These are phyloP conservation scores for Otolemur garnettii DNA, from an alignment of 2,113 vertebrate genomes.

Conservation along the genomic window DNA sequence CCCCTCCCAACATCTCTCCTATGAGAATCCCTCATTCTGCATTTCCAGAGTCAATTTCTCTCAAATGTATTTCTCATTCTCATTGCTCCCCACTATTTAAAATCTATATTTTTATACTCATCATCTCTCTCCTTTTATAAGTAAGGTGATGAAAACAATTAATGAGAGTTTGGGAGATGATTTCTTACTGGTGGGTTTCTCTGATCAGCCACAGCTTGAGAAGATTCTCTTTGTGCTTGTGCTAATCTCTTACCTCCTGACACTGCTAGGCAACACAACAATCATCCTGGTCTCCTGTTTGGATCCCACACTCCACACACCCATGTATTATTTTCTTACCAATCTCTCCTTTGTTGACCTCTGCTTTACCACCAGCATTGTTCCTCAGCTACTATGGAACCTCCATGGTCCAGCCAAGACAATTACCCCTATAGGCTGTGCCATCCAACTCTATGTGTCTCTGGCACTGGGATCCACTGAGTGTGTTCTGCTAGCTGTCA, in stretches of 20 bases:
- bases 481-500: constrained; percentile 69
- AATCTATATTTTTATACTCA: neutral
- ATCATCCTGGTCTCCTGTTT: constrained; percentile 72
- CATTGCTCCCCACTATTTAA: neutral
- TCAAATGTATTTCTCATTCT: neutral
- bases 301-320: constrained; percentile 61
- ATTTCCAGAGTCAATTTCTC: neutral
- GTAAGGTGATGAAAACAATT: neutral
- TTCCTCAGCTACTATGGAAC: constrained; percentile 67
- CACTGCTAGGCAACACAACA: constrained; percentile 61
- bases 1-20: too few species aligned
- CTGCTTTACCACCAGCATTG: constrained; percentile 68
- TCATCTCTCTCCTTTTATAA: neutral
- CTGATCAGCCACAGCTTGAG: constrained; percentile 59
- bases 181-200: constrained; percentile 73
- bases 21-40: neutral
- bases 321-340: constrained; percentile 74
- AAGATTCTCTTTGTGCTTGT: constrained; percentile 61
- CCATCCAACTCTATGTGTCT: constrained; percentile 67
- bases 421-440: constrained; percentile 67
- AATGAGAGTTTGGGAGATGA: constrained; percentile 33
- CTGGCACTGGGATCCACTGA: constrained; percentile 68
- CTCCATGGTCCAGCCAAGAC: constrained; percentile 47
- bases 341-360: constrained; percentile 74
- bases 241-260: constrained; percentile 68